Evolutionary conservation across 2,113 vertebrate genomes (phyloP).

Genomic region (Aphyosemion australe): DNA sequence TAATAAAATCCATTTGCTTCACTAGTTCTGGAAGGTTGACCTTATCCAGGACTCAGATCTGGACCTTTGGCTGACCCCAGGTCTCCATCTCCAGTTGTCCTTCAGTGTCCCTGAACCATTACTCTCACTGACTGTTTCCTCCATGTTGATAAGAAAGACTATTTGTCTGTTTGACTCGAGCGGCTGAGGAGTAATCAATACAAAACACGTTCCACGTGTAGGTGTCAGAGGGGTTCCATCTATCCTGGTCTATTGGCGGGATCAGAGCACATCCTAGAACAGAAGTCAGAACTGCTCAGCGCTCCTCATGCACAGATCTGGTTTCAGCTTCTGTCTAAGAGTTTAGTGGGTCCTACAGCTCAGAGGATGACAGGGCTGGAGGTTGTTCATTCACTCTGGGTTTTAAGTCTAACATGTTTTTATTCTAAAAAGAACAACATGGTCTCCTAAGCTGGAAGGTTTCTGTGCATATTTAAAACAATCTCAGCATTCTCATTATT

Average conservation of each 20-base stretch:
- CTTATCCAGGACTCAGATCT: too few relatives aligned
- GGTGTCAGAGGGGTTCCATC: constrained; percentile 58
- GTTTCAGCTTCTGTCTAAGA: too few relatives aligned
- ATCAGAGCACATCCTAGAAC: constrained; percentile 25
- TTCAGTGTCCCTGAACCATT: constrained; percentile 40
- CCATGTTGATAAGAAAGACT: constrained; percentile 71
- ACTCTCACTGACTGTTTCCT: constrained; percentile 64
- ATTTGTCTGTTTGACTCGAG: constrained; percentile 73
- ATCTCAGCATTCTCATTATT: constrained; percentile 70
- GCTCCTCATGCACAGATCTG: not conserved
- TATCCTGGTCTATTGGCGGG: constrained; percentile 56
- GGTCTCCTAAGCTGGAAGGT: too few relatives aligned
- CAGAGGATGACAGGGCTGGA: constrained; percentile 1
- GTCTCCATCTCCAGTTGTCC: constrained; percentile 26
- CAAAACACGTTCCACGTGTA: constrained; percentile 76
- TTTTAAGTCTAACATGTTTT: constrained; percentile 10
- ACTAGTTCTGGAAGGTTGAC: too few relatives aligned
- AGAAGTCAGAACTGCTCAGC: constrained; percentile 2
- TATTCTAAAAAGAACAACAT: not conserved
- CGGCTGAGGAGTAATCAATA: constrained; percentile 74
- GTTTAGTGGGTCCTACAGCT: too few relatives aligned
- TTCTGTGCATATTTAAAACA: constrained; percentile 70
- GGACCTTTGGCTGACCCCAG: not conserved
- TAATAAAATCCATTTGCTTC: too few relatives aligned
- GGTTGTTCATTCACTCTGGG: constrained; percentile 10